Evolutionary conservation across 2,797 vertebrate genomes (phyloP), one percentile per base, ranked within the genome.

Genomic region (Galagoides demidoff): DNA sequence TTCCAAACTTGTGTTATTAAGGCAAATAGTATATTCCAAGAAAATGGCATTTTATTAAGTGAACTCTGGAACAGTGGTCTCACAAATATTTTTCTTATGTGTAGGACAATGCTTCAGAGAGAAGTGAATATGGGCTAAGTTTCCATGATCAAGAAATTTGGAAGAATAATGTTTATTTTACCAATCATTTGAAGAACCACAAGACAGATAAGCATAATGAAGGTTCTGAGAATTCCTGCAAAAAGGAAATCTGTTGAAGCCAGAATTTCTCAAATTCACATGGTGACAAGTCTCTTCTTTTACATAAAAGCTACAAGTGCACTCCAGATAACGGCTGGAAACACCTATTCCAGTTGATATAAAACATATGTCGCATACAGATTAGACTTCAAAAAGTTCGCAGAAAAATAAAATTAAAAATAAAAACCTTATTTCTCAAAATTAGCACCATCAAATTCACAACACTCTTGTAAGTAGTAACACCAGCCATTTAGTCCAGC

Each of bases 221-320:
- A 79, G 2, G 5, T 77, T 90, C 68, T 81, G n/a, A 96, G 49
- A 94, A 86, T 79, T 85, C 57, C 59, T 89, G 5, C 37, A 94
- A 74, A 85, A 83, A 31, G 68, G 13, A 63, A 92, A 64, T 57
- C 83, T 52, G 20, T 34, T 85, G 78, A 93, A 88, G 16, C 14
- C 59, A 64, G 29, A 9, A 61, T 83, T 93, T 90, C 43, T 63
- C n/a, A 85, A 90, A 52, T 87, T 22, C 9, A 71, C 10, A 3
- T 85, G 78, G 45, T 61, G 37, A 88, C 25, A 89, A 63, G 82
- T 85, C 49, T 14, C 23, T 95, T 83, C 59, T 89, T 23, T 31
- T 84, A 52, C 1, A 7, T 17, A 70, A 66, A 25, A 84, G 37
- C 78, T 85, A 89, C 34, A 74, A 45, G 85, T 10, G 91, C 19